Evolutionary conservation across 2,113 vertebrate species (phyloP), one percentile per base, ranked within the genome.

Genomic region (Danionella cerebrum): DNA sequence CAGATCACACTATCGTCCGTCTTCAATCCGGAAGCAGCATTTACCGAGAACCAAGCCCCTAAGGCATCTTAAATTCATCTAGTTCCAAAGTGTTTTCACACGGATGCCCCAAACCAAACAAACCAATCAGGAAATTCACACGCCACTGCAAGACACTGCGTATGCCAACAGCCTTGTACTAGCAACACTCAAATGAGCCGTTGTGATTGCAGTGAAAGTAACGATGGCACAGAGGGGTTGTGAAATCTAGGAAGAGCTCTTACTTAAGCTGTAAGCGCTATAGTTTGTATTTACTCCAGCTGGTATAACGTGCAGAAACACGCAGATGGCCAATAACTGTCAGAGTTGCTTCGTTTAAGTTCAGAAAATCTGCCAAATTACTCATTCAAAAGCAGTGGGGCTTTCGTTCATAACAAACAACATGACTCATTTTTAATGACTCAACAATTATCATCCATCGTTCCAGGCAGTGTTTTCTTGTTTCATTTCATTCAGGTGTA

Each of bases 281-380:
- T 25, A 67, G 62, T 19, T 59, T 38, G 5, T 71, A 36, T 48
- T 38, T 19, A 19, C 27, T 58, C 71, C 67, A 74, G 45, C 71
- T 82, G 71, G 50, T 33, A 18, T 11, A 7, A 7, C 29, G 18
- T 38, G 35, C 12, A 45, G 6, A 31, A 31, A 16, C 53, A 51
- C 31, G 58, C 27, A 66, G 12, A 72, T 76, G 72, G 70, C 71
- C 55, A 24, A 69, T 41, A 69, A 66, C 51, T 62, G 55, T 47
- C 77, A 60, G 21, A 64, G 44, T 29, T 14, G 29, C 59, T 5
- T 8, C 10, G 21, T 35, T 18, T 10, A 21, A 7, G 36, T 48
- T 35, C 29, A 36, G 29, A 48, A 24, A 41, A 64, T 35, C 59
- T 35, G 29, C 29, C 44, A 48, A 64, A 48, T 64, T 22, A 47